Evolutionary conservation across 2,797 vertebrate species (phyloP).

Genomic region (Rhodeus uyekii): DNA sequence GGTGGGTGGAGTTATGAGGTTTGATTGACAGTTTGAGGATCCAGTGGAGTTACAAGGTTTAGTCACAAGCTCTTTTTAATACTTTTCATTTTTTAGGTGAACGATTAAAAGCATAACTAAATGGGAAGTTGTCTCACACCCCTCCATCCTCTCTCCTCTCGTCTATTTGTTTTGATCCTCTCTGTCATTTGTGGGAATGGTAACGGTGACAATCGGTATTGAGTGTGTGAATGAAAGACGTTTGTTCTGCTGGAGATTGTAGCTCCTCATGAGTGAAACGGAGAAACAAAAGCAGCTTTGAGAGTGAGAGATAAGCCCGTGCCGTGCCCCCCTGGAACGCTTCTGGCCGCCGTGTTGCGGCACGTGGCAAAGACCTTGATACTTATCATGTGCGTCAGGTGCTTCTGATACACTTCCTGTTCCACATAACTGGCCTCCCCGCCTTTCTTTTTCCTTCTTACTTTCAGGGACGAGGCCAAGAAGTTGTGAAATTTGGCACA

Average conservation of each 20-base stretch:
- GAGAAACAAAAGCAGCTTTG: constrained; percentile 43
- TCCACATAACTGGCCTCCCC: constrained; percentile 45
- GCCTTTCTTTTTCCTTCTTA: constrained; percentile 46
- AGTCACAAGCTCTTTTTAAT: not conserved
- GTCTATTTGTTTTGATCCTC: not conserved
- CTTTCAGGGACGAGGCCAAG: not conserved
- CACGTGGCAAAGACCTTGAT: constrained; percentile 77
- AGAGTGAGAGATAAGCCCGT: constrained; percentile 42
- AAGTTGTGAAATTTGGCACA: not conserved
- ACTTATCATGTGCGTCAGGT: constrained; percentile 79
- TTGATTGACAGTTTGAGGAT: not conserved
- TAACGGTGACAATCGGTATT: not conserved
- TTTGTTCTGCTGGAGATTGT: constrained; percentile 61
- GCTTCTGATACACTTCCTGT: constrained; percentile 64
- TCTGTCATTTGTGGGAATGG: not conserved
- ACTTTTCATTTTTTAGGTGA: not conserved
- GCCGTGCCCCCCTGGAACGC: constrained; percentile 59
- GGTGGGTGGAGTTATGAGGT: not conserved
- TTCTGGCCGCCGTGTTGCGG: constrained; percentile 74
- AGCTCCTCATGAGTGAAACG: constrained; percentile 58
- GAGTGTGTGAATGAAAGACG: constrained; percentile 54
- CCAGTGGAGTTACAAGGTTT: not conserved
- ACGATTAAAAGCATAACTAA: not conserved
- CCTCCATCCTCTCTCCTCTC: not conserved
- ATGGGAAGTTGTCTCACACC: too few species aligned